Evolutionary conservation across 2,797 vertebrate species (phyloP).

Genomic region (Pempheris klunzingeri): DNA sequence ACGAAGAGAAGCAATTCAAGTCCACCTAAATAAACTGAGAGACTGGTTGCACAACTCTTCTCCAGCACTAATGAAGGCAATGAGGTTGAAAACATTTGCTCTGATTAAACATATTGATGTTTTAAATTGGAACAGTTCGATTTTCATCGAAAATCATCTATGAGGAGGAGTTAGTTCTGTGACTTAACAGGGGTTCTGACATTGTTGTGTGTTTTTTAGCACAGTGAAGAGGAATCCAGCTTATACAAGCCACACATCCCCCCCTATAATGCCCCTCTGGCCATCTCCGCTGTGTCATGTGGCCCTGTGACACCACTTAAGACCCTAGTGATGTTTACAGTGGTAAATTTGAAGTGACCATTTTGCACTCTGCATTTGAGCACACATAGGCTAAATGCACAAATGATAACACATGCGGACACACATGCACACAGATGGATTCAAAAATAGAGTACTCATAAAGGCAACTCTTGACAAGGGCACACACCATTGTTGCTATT

Average conservation of each 20-base stretch:
- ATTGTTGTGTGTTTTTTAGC: slow-evolving; percentile 30
- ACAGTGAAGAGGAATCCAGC: slow-evolving; percentile 13
- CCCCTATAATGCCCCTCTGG: not conserved
- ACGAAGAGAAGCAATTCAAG: not conserved
- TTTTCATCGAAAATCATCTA: not conserved
- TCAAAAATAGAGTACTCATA: not conserved
- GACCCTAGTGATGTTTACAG: not conserved
- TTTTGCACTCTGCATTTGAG: not conserved
- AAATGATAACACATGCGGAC: slow-evolving; percentile 2
- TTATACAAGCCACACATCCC: not conserved
- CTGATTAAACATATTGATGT: not conserved
- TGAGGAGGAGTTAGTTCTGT: not conserved
- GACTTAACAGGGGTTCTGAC: not conserved
- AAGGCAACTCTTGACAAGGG: no score
- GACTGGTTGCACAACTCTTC: not conserved
- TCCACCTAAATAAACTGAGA: not conserved
- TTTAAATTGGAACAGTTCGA: not conserved
- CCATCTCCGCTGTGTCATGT: not conserved
- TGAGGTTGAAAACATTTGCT: not conserved
- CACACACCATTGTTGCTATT: not conserved
- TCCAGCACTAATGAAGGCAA: not conserved
- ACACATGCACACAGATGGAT: not conserved
- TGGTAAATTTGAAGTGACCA: not conserved
- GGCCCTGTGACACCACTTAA: slow-evolving; percentile 11
- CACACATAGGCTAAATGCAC: not conserved